A percentile compares a stretch with the other conserved stretches of the same genome.
These are phyloP conservation scores for Uloborus diversus DNA, from an alignment of 1,140 invertebrate genomes.

Conservation along the genomic window DNA sequence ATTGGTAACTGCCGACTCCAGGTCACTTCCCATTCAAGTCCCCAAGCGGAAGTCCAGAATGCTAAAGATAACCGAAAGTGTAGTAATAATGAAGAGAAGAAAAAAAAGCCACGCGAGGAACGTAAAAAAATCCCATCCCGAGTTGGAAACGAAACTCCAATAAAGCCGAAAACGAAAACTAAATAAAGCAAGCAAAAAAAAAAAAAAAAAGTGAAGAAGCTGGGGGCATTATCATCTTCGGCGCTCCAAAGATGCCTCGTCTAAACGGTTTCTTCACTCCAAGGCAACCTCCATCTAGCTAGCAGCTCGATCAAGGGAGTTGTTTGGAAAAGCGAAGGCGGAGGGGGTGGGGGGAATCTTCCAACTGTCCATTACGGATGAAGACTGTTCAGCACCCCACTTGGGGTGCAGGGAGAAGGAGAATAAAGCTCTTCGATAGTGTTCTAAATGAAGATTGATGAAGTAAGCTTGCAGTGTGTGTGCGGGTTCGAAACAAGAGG, in stretches of 20 bases:
- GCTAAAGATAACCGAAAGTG: slow-evolving; percentile 19
- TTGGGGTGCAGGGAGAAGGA: slow-evolving; percentile 24
- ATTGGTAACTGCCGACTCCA: too few species aligned
- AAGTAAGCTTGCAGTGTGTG: slow-evolving; percentile 39
- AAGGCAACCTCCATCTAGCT: slow-evolving; percentile 18
- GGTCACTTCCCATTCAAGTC: slow-evolving; percentile 31
- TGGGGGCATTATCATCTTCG: slow-evolving; percentile 40
- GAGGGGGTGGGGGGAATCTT: not conserved
- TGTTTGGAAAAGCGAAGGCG: slow-evolving; percentile 20
- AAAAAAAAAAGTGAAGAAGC: slow-evolving; percentile 20
- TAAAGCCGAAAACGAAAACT: slow-evolving; percentile 21
- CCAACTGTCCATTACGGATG: slow-evolving; percentile 50
- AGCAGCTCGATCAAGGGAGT: slow-evolving; percentile 45
- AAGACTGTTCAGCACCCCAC: slow-evolving; percentile 41
- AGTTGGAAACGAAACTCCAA: too few species aligned
- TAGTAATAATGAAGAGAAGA: slow-evolving; percentile 44
- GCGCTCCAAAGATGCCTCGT: slow-evolving; percentile 14
- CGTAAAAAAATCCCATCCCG: not conserved
- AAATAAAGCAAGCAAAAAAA: slow-evolving; percentile 35
- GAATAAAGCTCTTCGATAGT: slow-evolving; percentile 52
- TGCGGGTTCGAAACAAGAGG: slow-evolving; percentile 42
- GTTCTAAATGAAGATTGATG: slow-evolving; percentile 51
- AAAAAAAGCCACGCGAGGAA: not conserved
- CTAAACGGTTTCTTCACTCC: slow-evolving; percentile 52
- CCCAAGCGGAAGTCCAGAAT: slow-evolving; percentile 20